phyloP scores from a whole-genome alignment of 1,140 invertebrate genomes.

The Drosophila obscura region DNA sequence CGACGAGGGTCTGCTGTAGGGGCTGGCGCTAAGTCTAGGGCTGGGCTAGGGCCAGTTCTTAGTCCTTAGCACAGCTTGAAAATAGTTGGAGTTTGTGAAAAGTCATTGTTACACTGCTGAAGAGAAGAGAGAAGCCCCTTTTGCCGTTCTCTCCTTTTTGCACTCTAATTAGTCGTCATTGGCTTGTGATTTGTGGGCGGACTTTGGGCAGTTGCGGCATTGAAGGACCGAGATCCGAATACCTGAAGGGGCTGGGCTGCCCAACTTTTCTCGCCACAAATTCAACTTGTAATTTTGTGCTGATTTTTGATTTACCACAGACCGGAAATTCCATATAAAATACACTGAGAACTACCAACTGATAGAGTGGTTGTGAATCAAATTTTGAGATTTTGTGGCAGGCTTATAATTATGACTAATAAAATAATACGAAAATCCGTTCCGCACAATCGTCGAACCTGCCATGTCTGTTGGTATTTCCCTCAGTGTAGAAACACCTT shows the following conservation, averaged over 20 bases:
- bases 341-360: constrained; percentile 2
- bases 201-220: constrained; percentile 39
- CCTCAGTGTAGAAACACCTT: constrained; percentile 21
- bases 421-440: too few relatives aligned
- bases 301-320: constrained; percentile 48
- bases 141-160: constrained; percentile 45
- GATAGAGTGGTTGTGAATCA: too few relatives aligned
- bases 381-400: too few relatives aligned
- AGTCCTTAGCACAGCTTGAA: constrained; percentile 56
- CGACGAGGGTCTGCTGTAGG: background rate
- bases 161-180: constrained; percentile 80
- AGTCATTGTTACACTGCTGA: constrained; percentile 71
- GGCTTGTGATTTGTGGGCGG: constrained; percentile 76
- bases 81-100: constrained; percentile 76
- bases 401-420: too few relatives aligned
- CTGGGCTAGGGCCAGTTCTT: constrained; percentile 15
- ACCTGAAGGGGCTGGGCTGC: constrained; percentile 15
- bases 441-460: too few relatives aligned
- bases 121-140: constrained; percentile 6
- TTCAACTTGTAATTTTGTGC: constrained; percentile 40
- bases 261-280: constrained; percentile 40
- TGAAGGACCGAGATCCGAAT: constrained; percentile 24
- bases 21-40: background rate
- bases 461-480: too few relatives aligned
- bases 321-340: constrained; percentile 11